Evolutionary conservation across 2,797 vertebrate genomes (phyloP), one percentile per base, ranked within the genome.

Genomic region (Echiichthys vipera): DNA sequence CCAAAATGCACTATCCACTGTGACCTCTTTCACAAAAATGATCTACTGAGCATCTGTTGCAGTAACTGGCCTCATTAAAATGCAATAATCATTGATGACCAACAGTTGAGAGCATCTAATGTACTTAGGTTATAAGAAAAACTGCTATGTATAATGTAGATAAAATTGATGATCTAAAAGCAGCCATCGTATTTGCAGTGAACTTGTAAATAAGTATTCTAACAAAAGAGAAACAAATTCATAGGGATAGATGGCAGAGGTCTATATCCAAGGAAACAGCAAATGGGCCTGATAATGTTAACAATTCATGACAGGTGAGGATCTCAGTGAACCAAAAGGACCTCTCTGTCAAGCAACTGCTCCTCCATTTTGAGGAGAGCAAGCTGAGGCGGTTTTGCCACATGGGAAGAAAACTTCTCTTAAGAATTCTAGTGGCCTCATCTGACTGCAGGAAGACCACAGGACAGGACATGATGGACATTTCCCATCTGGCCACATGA

Each of bases 41-140:
- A 66, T 57, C 62, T 13, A 50, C 45, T 56, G 61, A 61, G 51
- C 45, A 80, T 82, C 57, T 84, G 65, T 59, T 73, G 55, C 42
- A 63, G 56, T 43, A 81, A 69, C 53, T 46, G 25, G 55, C 59
- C 53, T 68, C 47, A 78, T 84, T 73, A 74, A 77, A 65, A 74
- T 68, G 32, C 25, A 71, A 51, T 71, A 55, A 80, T 65, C 63
- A 62, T 65, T 30, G 13, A 10, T 22, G 20, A 64, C 32, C 11
- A 29, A 36, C 34, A 57, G 12, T 42, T 24, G n/a, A 36, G 62
- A 74, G 30, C 10, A 39, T 4, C 7, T 29, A 14, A 15, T 36
- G 6, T 34, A 32, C 27, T 37, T 46, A 51, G 1, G 2, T 27
- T 14, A 17, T 25, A 25, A 57, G 24, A 56, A 50, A 36, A 43